Base-by-base conservation (phyloP, 2,797 vertebrate genomes). In the Megaceryle alcyon region DNA sequence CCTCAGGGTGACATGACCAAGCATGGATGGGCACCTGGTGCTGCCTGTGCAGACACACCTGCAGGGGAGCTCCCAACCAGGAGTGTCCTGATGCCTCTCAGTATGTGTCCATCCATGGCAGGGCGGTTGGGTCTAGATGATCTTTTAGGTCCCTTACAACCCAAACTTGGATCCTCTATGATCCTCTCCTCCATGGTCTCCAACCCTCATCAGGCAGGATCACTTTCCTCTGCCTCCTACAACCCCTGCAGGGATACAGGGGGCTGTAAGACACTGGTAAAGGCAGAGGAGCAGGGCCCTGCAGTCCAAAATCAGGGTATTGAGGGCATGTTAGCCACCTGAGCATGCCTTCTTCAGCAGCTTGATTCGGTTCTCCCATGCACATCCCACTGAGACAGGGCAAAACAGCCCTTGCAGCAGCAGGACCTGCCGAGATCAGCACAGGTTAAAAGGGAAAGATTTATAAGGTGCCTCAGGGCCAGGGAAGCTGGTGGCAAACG, bases 341-440 rank as follows among this genome's bases (percentile, higher is more conserved):
- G 49, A 57, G 19, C 4, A 1, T 10, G 21, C 22, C 70, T 51
- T 5, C 2, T 13, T 5, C 31, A 4, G 21, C 4, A 46, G 23
- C 71, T 70, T 37, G 29, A 51, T 39, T 59, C 4, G 1, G 51
- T 10, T 17, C 13, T 70, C 8, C 46, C 43, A 37, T 8, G 11
- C 1, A 3, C 37, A 21, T 41, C 54, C 33, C 77, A 23, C 15
- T 0, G 0, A 29, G 48, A 43, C 2, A 7, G 18, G 11, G 20
- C 5, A 28, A 66, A 80, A 64, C 71, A 60, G 59, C 29, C n/a
- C 9, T 1, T 1, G 0, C 1, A 7, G 79, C 39, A 46, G 14
- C 33, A 6, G 21, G 3, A 3, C 22, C 26, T 2, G 9, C 43
- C 0, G 0, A 60, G 68, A 37, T 31, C 7, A 2, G 29, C 15